These are phyloP conservation scores for Chelidonichthys spinosus DNA, from an alignment of 2,797 vertebrate genomes.

Conservation along the genomic window DNA sequence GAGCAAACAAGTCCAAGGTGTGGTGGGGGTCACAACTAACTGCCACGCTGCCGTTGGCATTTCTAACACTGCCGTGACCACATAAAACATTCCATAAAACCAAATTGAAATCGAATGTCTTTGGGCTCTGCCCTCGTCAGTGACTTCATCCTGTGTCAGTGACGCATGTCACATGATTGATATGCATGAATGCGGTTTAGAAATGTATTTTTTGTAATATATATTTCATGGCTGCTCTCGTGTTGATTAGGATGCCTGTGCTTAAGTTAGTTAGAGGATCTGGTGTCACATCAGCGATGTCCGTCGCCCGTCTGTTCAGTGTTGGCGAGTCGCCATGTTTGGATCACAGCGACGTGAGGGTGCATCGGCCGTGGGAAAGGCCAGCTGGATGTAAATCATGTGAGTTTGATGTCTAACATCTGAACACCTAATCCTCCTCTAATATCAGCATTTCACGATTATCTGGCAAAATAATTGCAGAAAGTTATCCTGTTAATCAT, in stretches of 20 bases:
- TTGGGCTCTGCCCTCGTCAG: background rate
- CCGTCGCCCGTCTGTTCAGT: no score
- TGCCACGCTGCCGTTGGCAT: background rate
- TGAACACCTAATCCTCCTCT: no score
- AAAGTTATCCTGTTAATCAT: no score
- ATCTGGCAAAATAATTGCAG: no score
- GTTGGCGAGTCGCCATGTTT: no score
- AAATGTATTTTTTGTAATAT: background rate
- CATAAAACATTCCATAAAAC: background rate
- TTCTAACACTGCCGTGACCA: background rate
- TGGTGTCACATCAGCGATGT: background rate
- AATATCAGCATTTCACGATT: no score
- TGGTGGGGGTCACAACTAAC: no score
- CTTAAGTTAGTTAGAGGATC: background rate
- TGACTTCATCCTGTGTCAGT: background rate
- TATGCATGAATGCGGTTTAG: background rate
- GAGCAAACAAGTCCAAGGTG: no score
- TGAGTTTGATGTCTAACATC: no score
- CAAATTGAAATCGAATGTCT: background rate
- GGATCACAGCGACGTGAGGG: no score
- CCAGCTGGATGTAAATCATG: no score
- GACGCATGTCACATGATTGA: background rate
- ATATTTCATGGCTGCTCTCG: background rate
- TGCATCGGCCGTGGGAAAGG: no score
- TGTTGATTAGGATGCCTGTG: background rate